Conservation (phyloP, 2,797 vertebrate species). For the Chloroceryle inda region DNA sequence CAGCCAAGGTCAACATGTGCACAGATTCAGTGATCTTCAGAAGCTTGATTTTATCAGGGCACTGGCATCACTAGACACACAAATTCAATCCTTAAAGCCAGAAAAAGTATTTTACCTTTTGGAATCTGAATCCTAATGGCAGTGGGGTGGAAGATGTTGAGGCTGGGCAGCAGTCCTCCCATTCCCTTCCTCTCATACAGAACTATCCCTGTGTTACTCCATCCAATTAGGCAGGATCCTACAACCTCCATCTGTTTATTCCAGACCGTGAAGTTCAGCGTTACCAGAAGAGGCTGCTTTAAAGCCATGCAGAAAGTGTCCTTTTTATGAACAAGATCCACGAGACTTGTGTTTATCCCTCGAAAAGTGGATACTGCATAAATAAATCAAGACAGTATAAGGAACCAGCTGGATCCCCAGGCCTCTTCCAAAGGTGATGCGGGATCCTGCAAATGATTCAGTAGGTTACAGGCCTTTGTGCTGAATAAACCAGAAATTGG, state of each 20-base stretch:
- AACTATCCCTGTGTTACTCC: background rate
- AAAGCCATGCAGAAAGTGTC: background rate
- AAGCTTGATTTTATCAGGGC: conserved; percentile 27
- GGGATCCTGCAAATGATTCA: background rate
- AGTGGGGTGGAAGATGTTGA: background rate
- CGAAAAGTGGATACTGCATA: conserved; percentile 80
- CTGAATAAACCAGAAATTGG: background rate
- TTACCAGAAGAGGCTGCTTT: background rate
- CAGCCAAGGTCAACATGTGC: conserved; percentile 39
- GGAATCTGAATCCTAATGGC: conserved; percentile 3
- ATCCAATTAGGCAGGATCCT: background rate
- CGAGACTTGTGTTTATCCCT: conserved; percentile 77
- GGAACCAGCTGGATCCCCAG: conserved; percentile 42
- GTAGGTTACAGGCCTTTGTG: background rate
- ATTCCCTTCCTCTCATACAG: background rate
- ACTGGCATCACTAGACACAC: background rate
- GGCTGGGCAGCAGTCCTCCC: background rate
- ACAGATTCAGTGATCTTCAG: conserved; percentile 16
- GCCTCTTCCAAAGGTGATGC: background rate
- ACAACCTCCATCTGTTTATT: background rate
- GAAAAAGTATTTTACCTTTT: background rate
- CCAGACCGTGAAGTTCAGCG: background rate
- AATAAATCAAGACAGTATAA: conserved; percentile 77
- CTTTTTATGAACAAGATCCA: background rate
- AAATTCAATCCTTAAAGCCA: conserved; percentile 29